These are phyloP conservation scores for Cosmia pyralina DNA, from an alignment of 2,888 invertebrate genomes.

Conservation along the genomic window DNA sequence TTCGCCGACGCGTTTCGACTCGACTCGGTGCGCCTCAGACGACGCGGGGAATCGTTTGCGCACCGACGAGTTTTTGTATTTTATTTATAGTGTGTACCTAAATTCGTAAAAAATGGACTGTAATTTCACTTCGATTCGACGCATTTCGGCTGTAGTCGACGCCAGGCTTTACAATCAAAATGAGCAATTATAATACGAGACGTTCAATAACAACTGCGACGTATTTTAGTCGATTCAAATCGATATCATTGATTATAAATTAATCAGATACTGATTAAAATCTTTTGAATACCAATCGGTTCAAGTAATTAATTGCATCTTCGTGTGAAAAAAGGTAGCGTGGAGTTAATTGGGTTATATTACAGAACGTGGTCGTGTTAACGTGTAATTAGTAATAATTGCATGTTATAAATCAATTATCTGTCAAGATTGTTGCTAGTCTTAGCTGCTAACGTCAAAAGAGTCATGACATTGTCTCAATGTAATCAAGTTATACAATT, in stretches of 20 bases:
- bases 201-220: background rate
- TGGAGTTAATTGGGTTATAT: slow-evolving; percentile 42
- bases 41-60: too few species aligned
- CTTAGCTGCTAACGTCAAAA: slow-evolving; percentile 46
- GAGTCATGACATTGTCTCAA: slow-evolving; percentile 67
- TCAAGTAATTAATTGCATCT: slow-evolving; percentile 14
- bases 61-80: too few species aligned
- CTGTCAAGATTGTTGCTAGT: slow-evolving; percentile 36
- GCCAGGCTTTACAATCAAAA: background rate
- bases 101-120: too few species aligned
- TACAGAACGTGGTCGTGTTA: slow-evolving; percentile 24
- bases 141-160: too few species aligned
- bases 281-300: slow-evolving; percentile 12
- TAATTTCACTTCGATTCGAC: too few species aligned
- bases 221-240: slow-evolving; percentile 42
- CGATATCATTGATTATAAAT: slow-evolving; percentile 17
- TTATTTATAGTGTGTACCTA: too few species aligned
- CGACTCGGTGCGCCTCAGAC: too few species aligned
- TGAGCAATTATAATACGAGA: background rate
- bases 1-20: too few species aligned
- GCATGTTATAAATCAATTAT: slow-evolving; percentile 37
- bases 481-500: slow-evolving; percentile 66
- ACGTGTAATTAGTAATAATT: slow-evolving; percentile 44
- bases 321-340: slow-evolving; percentile 42
- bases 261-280: slow-evolving; percentile 7